phyloP scores from a whole-genome alignment of 2,888 invertebrate species.

The Folsomia candida region DNA sequence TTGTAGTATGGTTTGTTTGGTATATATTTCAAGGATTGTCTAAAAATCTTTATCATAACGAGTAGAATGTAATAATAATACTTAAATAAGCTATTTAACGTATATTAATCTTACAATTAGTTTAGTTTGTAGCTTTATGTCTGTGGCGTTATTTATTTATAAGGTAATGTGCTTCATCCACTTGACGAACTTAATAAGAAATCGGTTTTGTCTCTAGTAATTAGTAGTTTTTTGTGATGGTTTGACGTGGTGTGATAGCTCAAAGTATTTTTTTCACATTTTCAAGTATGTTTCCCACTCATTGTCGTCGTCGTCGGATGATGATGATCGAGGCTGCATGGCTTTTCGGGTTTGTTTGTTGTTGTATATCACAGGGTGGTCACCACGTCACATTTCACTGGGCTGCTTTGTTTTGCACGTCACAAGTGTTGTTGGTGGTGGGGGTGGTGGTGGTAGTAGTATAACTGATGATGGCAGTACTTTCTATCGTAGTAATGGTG shows the following conservation, averaged over 20 bases:
- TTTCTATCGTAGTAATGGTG: constrained; percentile 26
- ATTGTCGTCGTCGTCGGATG: neutral
- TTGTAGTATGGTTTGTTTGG: constrained; percentile 14
- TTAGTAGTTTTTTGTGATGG: constrained; percentile 18
- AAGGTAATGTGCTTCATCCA: neutral
- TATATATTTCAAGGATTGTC: constrained; percentile 15
- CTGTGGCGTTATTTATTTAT: neutral
- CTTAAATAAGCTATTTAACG: neutral
- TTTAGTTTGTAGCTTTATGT: constrained; percentile 2
- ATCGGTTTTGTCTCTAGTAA: constrained; percentile 23
- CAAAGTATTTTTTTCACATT: neutral
- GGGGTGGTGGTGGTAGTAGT: constrained; percentile 14
- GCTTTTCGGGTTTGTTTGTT: constrained; percentile 25
- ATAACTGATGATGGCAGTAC: constrained; percentile 9
- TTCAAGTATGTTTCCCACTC: neutral
- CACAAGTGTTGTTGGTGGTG: constrained; percentile 10
- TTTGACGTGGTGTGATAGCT: neutral
- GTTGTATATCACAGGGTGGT: constrained; percentile 50
- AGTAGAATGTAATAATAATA: neutral
- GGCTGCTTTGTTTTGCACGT: constrained; percentile 27
- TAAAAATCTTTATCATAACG: constrained; percentile 13
- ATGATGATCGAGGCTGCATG: neutral
- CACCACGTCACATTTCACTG: constrained; percentile 41
- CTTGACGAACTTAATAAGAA: neutral
- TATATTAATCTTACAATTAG: neutral